A percentile compares a stretch with the other conserved stretches of the same genome.
These are phyloP conservation scores for Octodon degus DNA, from an alignment of 2,113 vertebrate genomes.

Conservation along the genomic window DNA sequence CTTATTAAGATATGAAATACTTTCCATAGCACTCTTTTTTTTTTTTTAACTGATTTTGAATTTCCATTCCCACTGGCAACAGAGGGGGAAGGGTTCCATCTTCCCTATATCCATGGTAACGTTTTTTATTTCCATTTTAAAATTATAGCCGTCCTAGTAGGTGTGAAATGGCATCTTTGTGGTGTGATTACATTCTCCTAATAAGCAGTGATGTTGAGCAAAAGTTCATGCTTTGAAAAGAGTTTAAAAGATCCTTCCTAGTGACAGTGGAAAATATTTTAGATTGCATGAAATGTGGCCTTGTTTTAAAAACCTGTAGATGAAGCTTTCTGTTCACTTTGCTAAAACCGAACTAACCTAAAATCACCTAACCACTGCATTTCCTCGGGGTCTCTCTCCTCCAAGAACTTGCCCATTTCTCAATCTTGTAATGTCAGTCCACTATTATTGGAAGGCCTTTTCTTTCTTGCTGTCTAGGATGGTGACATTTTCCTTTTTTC, in stretches of 20 bases:
- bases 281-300: neutral
- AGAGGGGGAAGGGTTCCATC: neutral
- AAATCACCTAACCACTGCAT: neutral
- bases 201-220: neutral
- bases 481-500: neutral
- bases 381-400: neutral
- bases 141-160: neutral
- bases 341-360: neutral
- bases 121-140: slow-evolving; percentile 44
- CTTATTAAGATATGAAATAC: slow-evolving; percentile 5
- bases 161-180: slow-evolving; percentile 38
- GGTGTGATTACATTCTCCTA: slow-evolving; percentile 13
- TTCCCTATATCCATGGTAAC: neutral
- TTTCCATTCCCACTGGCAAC: neutral
- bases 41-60: neutral
- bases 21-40: neutral
- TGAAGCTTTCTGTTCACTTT: neutral
- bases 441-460: neutral
- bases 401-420: neutral
- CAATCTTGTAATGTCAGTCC: neutral
- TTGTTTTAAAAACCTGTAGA: slow-evolving; percentile 36
- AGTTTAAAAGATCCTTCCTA: neutral
- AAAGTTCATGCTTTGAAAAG: neutral
- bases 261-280: slow-evolving; percentile 17
- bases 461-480: neutral